Base-by-base conservation (phyloP, 2,113 vertebrate species). In the Martes martes region DNA sequence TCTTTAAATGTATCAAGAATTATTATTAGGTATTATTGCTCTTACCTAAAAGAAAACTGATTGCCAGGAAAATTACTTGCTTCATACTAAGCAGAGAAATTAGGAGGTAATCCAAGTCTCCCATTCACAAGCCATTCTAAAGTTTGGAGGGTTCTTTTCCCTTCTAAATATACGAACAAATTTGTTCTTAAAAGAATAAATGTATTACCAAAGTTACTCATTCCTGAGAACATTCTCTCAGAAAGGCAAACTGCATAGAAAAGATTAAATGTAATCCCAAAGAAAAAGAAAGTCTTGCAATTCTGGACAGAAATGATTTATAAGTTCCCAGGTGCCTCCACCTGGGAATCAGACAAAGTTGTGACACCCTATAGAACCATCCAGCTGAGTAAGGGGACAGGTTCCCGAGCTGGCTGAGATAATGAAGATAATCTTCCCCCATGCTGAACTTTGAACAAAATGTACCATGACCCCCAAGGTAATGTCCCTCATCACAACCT, bases 21-120 rank as follows among this genome's bases (percentile, higher is more conserved):
- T 67, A 65, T 69, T 88, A 45, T 61, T 89, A 55, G 33, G 8
- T 50, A 78, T 81, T 78, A 95, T 67, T 73, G 31, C 26, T 89
- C 67, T 95, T 88, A 78, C 28, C 57, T 94, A 84, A 91, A 88
- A 96, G n/a, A 90, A 79, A 94, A 94, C 52, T 39, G 39, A 81
- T 28, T 81, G 1, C 2, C 26, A 89, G 73, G 83, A 82, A 96
- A 92, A 74, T 76, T 91, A 87, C 21, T 71, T 89, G 10, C 23
- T n/a, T 55, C 57, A 63, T 80, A 50, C 31, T 81, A 91, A 76
- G 28, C 61, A 96, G 63, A 93, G n/a, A 91, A 89, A 91, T 79
- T 85, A 91, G 31, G 31, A 92, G 74, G 28, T 63, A 47, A 67
- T 73, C 45, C 45, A 52, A 73, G 18, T 95, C 61, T 85, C 91